Evolutionary conservation across 2,888 invertebrate species (phyloP).

Genomic region (Patella pellucida): DNA sequence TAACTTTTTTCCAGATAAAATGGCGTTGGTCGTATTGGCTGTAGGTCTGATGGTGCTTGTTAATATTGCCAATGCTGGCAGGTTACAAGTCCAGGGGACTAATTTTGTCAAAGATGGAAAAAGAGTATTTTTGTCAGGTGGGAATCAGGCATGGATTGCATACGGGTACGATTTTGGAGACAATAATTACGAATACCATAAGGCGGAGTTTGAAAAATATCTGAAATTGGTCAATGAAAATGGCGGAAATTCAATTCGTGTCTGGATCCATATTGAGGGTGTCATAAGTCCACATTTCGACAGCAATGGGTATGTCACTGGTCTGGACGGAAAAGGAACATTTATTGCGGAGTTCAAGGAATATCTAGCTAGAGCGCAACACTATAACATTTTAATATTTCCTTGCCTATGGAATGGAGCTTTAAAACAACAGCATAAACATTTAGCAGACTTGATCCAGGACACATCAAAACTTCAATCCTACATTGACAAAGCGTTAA

Average conservation of each 20-base stretch:
- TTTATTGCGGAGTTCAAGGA: conserved; percentile 51
- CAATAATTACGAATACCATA: conserved; percentile 19
- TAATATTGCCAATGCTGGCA: too few species aligned
- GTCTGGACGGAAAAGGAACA: conserved; percentile 46
- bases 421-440: conserved; percentile 33
- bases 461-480: conserved; percentile 56
- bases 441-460: conserved; percentile 27
- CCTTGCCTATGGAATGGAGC: conserved; percentile 61
- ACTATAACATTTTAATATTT: conserved; percentile 50
- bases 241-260: conserved; percentile 39
- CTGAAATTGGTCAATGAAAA: conserved; percentile 21
- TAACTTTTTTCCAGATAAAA: too few species aligned
- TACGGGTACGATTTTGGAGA: conserved; percentile 36
- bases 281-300: conserved; percentile 52
- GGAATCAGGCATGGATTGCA: conserved; percentile 36
- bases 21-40: too few species aligned
- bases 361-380: conserved; percentile 45
- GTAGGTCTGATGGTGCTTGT: too few species aligned
- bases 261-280: conserved; percentile 60
- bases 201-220: conserved; percentile 24
- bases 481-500: conserved; percentile 55
- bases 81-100: conserved; percentile 17
- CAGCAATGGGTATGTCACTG: conserved; percentile 47
- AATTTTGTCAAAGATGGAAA: conserved; percentile 20
- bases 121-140: conserved; percentile 35